Conservation (phyloP, 2,797 vertebrate species). For the Ctenosaura bakeri region DNA sequence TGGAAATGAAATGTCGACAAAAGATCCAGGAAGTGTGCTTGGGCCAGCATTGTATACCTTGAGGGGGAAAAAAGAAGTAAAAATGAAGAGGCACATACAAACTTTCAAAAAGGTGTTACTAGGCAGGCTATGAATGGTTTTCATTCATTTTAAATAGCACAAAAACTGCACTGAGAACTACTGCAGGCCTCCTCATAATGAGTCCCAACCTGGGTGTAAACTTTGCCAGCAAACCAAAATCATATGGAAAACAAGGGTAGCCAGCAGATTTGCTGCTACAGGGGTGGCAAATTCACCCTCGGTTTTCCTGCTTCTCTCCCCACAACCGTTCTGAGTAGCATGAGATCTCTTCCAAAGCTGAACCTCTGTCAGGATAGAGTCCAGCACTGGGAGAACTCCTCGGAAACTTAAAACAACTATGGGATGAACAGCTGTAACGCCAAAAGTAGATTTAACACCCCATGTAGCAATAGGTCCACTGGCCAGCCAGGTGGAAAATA, state of each 20-base stretch:
- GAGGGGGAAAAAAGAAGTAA: neutral
- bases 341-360: too few species aligned
- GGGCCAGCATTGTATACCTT: conserved; percentile 97
- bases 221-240: neutral
- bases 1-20: conserved; percentile 91
- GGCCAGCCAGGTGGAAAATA: neutral
- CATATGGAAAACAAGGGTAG: neutral
- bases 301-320: too few species aligned
- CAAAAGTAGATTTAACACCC: too few species aligned
- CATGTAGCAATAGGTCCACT: too few species aligned
- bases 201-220: neutral
- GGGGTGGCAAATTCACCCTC: too few species aligned
- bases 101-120: conserved; percentile 11
- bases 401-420: too few species aligned
- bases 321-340: too few species aligned
- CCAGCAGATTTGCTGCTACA: too few species aligned
- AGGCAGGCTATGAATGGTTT: neutral
- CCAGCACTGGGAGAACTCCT: too few species aligned
- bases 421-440: too few species aligned
- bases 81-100: neutral
- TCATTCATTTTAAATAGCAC: neutral
- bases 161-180: neutral
- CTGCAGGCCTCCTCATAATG: neutral
- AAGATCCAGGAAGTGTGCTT: conserved; percentile 92
- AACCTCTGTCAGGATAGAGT: too few species aligned